Evolutionary conservation across 2,113 vertebrate genomes (phyloP), one percentile per base, ranked within the genome.

Genomic region (Planiliza haematocheilus): DNA sequence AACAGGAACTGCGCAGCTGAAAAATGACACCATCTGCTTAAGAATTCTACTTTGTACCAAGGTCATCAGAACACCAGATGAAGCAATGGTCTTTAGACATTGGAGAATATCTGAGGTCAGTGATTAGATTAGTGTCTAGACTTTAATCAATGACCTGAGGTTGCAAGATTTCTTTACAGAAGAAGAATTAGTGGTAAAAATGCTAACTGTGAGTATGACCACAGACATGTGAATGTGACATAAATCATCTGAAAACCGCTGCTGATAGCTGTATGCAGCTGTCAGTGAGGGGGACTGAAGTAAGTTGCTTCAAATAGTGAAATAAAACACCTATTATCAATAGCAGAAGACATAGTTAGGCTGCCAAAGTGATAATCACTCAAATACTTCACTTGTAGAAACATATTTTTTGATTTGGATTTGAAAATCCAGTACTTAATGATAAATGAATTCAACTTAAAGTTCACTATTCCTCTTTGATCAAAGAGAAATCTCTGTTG

Each of bases 141-240:
- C 65, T 69, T 4, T 37, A 62, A 43, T 42, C 30, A 59, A 41
- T 79, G 37, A 53, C 41, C 53, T 72, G 36, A 46, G 46, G 70
- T 75, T n/a, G 55, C 13, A 77, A 45, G 41, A 39, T 34, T 63
- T 21, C 20, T 74, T 75, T 53, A 59, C 57, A 65, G 43, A 50
- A 41, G 50, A 57, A 69, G 30, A 48, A 68, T 80, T 67, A 42
- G 41, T 38, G 38, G 56, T 65, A 36, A 70, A 81, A 81, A 41
- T 52, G 51, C 18, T 17, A 37, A 74, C 24, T 18, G 46, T 48
- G 37, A 70, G 59, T 73, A 68, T 59, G 61, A 74, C 37, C 59
- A 66, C 37, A 66, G 65, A 42, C n/a, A 81, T 53, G 62, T 51
- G 18, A 82, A 67, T 53, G 36, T 48, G 55, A 74, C 70, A 70